Evolutionary conservation across 2,113 vertebrate genomes (phyloP), one percentile per base, ranked within the genome.

Genomic region (Xiphias gladius): DNA sequence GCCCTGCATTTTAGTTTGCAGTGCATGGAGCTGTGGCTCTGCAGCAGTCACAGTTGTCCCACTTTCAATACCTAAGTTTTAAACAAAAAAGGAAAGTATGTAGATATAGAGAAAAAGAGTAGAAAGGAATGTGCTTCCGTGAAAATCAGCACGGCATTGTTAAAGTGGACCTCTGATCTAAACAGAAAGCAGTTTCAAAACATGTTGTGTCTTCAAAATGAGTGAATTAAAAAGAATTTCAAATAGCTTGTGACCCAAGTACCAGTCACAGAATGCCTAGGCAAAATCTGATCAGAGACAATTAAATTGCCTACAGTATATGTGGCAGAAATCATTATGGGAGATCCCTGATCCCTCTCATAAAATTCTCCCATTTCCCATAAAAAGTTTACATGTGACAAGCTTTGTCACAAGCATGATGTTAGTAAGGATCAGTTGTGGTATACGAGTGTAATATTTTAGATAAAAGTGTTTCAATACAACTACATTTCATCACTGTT

Each of bases 401-500:
- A 35, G 32, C 32, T 4, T n/a, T 62, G 28, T 69, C 43, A n/a
- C 46, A 52, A 50, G 19, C 32, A 24, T 64, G 20, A 62, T 50
- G 43, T 76, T 62, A 64, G 39, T 46, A 13, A 48, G 43, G 24
- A 32, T 46, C 66, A 62, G 57, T 73, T 43, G 73, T 65, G 17
- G 32, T 61, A 39, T 69, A 68, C 20, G 65, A 75, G 26, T 58
- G 46, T 50, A 78, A 86, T 79, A 86, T 52, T 84, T 81, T 87
- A 39, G 8, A 39, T 68, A 78, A 73, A 72, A 52, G 20, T 68
- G 24, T 69, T 69, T 63, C 41, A 80, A 35, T 22, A 54, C 57
- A 82, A 62, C 61, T 57, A 39, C 78, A 77, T 83, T 86, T 79
- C n/a, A 84, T 73, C 61, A 12, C 61, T 80, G 64, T 79, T 86